Percentiles rank a stretch among this genome's conserved stretches.
Evolutionary conservation across 1,140 invertebrate species (phyloP).

Genomic region (Saxidomus purpurata): DNA sequence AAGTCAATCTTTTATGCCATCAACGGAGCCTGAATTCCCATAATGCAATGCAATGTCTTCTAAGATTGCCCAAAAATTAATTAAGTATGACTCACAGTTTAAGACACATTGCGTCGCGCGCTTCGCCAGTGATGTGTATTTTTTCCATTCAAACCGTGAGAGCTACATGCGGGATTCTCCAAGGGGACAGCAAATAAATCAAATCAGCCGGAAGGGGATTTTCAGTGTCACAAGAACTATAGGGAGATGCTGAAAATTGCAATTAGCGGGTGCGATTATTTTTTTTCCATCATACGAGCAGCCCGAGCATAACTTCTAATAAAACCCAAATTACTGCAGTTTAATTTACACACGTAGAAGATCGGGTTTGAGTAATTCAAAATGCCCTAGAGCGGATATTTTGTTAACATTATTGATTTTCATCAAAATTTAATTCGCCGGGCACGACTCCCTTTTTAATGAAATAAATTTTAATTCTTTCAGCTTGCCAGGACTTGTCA

Average conservation of each 20-base stretch:
- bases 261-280: not conserved
- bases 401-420: not conserved
- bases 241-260: not conserved
- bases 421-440: too few species aligned
- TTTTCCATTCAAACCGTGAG: not conserved
- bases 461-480: too few species aligned
- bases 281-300: not conserved
- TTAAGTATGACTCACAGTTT: not conserved
- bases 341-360: not conserved
- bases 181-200: conserved; percentile 13
- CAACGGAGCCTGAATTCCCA: not conserved
- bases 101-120: conserved; percentile 9
- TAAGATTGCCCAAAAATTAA: conserved; percentile 2
- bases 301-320: not conserved
- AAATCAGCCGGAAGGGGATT: conserved; percentile 2
- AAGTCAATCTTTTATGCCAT: not conserved
- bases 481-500: too few species aligned
- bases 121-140: not conserved
- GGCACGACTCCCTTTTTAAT: too few species aligned
- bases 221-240: not conserved
- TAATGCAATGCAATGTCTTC: not conserved
- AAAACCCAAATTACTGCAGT: not conserved
- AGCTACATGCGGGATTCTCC: not conserved
- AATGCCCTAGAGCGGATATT: not conserved
- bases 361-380: not conserved